phyloP scores from a whole-genome alignment of 2,113 vertebrate species.

The Apodemus sylvaticus region DNA sequence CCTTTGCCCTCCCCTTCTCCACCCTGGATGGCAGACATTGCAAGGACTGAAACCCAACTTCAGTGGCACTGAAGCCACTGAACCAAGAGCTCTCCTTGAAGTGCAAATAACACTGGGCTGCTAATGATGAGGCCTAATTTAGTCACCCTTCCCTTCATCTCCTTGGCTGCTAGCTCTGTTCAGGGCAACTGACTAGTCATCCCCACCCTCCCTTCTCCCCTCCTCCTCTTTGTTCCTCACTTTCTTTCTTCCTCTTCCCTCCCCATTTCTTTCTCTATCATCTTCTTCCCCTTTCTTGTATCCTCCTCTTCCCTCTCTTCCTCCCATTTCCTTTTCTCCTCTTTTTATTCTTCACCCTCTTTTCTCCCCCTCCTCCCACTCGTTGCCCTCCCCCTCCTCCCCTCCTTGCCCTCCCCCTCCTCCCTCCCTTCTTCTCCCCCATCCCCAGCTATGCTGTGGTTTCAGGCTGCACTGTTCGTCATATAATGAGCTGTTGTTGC shows the following conservation, averaged over 20 bases:
- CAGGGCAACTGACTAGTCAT: not conserved
- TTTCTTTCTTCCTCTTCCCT: too few species aligned
- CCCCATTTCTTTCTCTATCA: too few species aligned
- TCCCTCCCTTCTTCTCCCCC: not conserved
- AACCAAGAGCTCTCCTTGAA: not conserved
- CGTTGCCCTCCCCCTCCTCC: not conserved
- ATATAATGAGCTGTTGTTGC: not conserved
- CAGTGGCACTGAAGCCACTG: not conserved
- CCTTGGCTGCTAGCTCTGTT: conserved; percentile 13
- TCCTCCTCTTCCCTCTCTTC: too few species aligned
- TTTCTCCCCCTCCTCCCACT: not conserved
- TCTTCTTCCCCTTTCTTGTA: too few species aligned
- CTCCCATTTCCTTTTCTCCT: too few species aligned
- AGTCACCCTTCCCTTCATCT: conserved; percentile 20
- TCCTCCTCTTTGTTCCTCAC: not conserved
- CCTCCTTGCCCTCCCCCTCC: not conserved
- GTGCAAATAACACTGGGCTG: too few species aligned
- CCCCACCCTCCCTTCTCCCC: not conserved
- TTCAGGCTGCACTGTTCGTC: conserved; percentile 58
- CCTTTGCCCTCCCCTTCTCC: not conserved
- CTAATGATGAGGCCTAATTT: conserved; percentile 47
- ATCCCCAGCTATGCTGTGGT: not conserved
- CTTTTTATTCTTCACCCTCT: too few species aligned
- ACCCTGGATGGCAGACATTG: not conserved
- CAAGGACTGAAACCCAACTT: not conserved